Evolutionary conservation across 2,113 vertebrate genomes (phyloP).

Genomic region (Aramus guarauna): DNA sequence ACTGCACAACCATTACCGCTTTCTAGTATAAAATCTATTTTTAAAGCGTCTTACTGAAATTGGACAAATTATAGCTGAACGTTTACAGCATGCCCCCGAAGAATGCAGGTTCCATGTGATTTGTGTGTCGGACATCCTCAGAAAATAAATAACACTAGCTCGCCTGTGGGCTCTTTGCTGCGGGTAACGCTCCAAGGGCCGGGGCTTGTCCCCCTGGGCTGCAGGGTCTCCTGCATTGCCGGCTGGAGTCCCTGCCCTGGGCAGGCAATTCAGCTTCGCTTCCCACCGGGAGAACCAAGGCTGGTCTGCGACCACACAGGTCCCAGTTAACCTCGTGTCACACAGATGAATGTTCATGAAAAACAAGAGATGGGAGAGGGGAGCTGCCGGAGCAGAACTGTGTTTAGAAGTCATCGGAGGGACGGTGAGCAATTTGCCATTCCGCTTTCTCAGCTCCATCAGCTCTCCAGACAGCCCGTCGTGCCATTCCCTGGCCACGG

Average conservation of each 20-base stretch:
- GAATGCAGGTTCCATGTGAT: background rate
- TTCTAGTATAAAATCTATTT: background rate
- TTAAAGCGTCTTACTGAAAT: background rate
- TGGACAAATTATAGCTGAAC: background rate
- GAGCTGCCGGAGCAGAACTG: background rate
- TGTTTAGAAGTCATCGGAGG: background rate
- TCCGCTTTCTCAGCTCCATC: background rate
- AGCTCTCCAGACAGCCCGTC: background rate
- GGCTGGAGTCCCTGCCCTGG: background rate
- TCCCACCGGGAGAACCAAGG: background rate
- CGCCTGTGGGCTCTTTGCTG: background rate
- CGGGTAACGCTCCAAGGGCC: rapidly evolving
- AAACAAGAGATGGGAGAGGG: background rate
- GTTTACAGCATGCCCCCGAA: background rate
- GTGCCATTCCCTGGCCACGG: rapidly evolving
- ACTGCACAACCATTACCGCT: background rate
- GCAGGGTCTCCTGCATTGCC: too few relatives aligned
- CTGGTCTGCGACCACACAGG: background rate
- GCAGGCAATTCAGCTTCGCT: background rate
- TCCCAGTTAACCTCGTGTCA: background rate
- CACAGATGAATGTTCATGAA: background rate
- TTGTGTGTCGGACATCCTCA: background rate
- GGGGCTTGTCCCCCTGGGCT: too few relatives aligned
- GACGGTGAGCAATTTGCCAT: background rate
- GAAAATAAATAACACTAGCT: background rate